phyloP scores from a whole-genome alignment of 2,888 invertebrate genomes.

The Lamproptera curius region DNA sequence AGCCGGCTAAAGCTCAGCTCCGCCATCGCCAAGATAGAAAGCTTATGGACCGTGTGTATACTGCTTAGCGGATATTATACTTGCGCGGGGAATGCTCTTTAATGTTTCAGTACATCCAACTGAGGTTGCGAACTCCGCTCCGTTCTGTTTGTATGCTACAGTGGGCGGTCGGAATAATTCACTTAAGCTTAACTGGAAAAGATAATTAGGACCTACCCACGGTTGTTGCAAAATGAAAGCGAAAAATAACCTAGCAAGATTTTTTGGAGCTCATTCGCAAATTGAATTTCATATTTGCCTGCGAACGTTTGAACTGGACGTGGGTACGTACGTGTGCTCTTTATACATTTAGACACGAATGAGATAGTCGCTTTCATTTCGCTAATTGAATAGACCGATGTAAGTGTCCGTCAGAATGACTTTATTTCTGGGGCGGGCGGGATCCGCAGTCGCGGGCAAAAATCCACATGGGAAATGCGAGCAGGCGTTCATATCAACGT shows the following conservation, averaged over 20 bases:
- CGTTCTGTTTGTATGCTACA: slow-evolving; percentile 74
- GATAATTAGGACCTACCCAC: slow-evolving; percentile 77
- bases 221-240: slow-evolving; percentile 76
- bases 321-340: slow-evolving; percentile 56
- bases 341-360: slow-evolving; percentile 53
- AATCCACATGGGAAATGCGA: neutral
- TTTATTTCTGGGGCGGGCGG: slow-evolving; percentile 16
- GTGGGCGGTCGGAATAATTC: slow-evolving; percentile 76
- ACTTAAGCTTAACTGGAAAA: slow-evolving; percentile 78
- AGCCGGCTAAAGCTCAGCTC: slow-evolving; percentile 65
- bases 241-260: slow-evolving; percentile 71
- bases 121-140: slow-evolving; percentile 72
- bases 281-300: slow-evolving; percentile 75
- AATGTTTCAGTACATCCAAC: slow-evolving; percentile 77
- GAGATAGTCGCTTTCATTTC: slow-evolving; percentile 50
- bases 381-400: slow-evolving; percentile 41
- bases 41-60: slow-evolving; percentile 65
- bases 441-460: slow-evolving; percentile 9
- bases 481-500: slow-evolving; percentile 3
- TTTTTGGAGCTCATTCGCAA: slow-evolving; percentile 75
- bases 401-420: slow-evolving; percentile 22
- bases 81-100: slow-evolving; percentile 68
- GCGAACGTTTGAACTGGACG: slow-evolving; percentile 72
- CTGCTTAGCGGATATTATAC: slow-evolving; percentile 73
- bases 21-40: slow-evolving; percentile 66